These are phyloP conservation scores for Caenorhabditis panamensis DNA, from an alignment of 2,888 invertebrate genomes.

Conservation along the genomic window DNA sequence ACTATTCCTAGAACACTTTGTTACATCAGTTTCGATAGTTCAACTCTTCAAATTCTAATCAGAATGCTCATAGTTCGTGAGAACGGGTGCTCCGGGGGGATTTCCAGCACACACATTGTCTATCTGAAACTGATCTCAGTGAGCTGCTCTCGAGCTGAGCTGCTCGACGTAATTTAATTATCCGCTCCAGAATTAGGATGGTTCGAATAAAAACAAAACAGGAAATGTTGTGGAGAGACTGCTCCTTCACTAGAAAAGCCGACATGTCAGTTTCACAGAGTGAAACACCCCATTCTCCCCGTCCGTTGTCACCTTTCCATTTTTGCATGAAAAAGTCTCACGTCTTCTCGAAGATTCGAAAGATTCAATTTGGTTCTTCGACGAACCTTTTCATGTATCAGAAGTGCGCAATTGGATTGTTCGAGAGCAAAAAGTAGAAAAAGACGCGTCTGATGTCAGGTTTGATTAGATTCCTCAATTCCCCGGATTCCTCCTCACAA, in stretches of 20 bases:
- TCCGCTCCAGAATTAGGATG: constrained; percentile 21
- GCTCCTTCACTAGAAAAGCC: too few relatives aligned
- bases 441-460: constrained; percentile 35
- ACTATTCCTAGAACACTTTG: too few relatives aligned
- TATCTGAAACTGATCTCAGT: constrained; percentile 1
- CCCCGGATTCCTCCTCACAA: constrained; percentile 17
- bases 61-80: too few relatives aligned
- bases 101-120: neutral
- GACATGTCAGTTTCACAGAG: constrained; percentile 23
- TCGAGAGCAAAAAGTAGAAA: neutral
- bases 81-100: neutral
- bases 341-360: neutral
- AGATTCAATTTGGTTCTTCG: constrained; percentile 17
- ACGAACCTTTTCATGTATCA: constrained; percentile 20
- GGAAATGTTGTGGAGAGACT: constrained; percentile 38
- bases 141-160: neutral
- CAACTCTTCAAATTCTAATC: too few relatives aligned
- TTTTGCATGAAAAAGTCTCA: neutral
- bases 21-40: too few relatives aligned
- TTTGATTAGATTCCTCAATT: constrained; percentile 41
- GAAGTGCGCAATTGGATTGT: constrained; percentile 34
- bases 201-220: constrained; percentile 35
- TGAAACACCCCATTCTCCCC: constrained; percentile 20
- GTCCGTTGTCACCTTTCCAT: constrained; percentile 26
- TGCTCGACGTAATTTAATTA: constrained; percentile 27